These are phyloP conservation scores for Geopemphigus sp. DNA, from an alignment of 1,140 invertebrate genomes.

Conservation along the genomic window DNA sequence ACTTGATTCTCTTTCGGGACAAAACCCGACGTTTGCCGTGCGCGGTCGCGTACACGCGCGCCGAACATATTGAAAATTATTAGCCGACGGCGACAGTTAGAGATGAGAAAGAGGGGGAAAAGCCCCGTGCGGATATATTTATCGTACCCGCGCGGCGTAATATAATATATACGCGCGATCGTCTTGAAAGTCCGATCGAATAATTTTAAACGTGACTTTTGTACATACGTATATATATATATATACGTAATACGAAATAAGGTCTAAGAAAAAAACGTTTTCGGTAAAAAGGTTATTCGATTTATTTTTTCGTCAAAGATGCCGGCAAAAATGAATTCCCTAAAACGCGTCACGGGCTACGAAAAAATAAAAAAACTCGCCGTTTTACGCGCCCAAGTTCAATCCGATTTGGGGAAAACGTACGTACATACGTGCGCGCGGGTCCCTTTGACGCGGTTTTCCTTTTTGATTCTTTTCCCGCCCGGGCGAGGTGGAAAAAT, in stretches of 20 bases:
- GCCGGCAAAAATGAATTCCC: neutral
- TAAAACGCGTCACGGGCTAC: neutral
- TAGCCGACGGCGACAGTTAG: neutral
- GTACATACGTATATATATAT: neutral
- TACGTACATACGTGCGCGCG: too few relatives aligned
- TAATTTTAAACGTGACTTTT: neutral
- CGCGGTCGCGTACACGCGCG: neutral
- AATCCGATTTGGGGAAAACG: neutral
- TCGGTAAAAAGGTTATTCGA: conserved; percentile 1
- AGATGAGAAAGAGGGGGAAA: neutral
- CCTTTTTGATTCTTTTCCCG: conserved; percentile 8
- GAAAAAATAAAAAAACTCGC: too few relatives aligned
- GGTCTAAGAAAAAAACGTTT: neutral
- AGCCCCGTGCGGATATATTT: neutral
- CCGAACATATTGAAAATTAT: conserved; percentile 36
- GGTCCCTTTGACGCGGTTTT: neutral
- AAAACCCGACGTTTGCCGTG: too few relatives aligned
- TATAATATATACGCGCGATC: neutral
- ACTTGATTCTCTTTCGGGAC: conserved; percentile 3
- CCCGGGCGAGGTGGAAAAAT: neutral
- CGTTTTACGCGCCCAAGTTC: too few relatives aligned
- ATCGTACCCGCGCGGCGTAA: too few relatives aligned
- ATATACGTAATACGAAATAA: neutral
- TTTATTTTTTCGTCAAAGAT: conserved; percentile 3
- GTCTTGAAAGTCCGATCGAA: neutral